Evolutionary conservation across 2,113 vertebrate species (phyloP).

Genomic region (Greenwoodochromis staneri): DNA sequence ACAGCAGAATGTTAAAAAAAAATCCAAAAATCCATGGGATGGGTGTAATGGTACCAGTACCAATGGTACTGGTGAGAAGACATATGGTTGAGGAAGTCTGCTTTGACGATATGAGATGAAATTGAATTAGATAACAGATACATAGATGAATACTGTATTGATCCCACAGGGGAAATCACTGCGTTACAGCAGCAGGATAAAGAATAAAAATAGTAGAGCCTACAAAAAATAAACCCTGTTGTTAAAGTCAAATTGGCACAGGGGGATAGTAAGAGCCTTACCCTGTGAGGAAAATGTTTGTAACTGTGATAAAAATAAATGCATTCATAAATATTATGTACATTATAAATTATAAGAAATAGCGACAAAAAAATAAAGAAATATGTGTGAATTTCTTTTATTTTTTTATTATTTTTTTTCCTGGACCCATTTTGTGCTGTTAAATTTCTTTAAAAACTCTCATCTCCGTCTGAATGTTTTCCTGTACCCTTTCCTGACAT

Average conservation of each 20-base stretch:
- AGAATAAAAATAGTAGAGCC: not conserved
- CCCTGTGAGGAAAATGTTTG: not conserved
- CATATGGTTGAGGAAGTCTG: not conserved
- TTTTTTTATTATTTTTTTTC: rapidly evolving
- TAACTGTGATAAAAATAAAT: not conserved
- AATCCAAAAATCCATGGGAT: not conserved
- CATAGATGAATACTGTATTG: not conserved
- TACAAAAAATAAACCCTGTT: not conserved
- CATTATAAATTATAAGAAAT: not conserved
- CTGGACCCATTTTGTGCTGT: not conserved
- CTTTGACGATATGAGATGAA: not conserved
- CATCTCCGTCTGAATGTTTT: not conserved
- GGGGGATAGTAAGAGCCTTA: not conserved
- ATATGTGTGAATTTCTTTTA: not conserved
- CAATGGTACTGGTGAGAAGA: not conserved
- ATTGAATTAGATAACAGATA: not conserved
- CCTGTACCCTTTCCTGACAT: not conserved
- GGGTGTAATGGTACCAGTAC: not conserved
- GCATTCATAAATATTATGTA: not conserved
- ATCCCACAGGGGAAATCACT: not conserved
- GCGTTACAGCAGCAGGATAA: not conserved
- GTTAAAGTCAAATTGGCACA: not conserved
- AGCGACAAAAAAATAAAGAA: not conserved
- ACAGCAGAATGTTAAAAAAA: not conserved
- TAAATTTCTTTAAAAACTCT: not conserved